Evolutionary conservation across 2,797 vertebrate species (phyloP).

Genomic region (Acanthurus leucopareius): DNA sequence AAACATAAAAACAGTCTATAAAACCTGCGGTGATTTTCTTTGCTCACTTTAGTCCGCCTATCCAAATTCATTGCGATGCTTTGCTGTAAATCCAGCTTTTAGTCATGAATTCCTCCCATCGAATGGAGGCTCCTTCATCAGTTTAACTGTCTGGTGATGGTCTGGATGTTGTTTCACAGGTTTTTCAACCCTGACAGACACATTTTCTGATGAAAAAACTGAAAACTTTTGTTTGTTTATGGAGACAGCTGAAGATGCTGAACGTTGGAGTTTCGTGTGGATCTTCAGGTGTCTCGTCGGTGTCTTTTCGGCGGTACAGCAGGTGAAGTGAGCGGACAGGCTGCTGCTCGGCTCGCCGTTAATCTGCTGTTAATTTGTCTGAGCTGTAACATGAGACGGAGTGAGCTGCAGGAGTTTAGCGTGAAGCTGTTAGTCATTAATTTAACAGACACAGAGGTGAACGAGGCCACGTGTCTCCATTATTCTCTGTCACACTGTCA

Average conservation of each 20-base stretch:
- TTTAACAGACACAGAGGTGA: conserved; percentile 75
- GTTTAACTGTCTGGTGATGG: background rate
- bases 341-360: conserved; percentile 46
- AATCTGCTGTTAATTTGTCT: conserved; percentile 71
- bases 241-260: background rate
- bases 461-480: conserved; percentile 72
- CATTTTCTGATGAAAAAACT: background rate
- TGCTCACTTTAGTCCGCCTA: too few relatives aligned
- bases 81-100: too few relatives aligned
- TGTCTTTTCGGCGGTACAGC: background rate
- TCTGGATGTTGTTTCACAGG: background rate
- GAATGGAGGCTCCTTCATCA: background rate
- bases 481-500: conserved; percentile 76
- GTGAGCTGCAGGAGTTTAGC: conserved; percentile 68
- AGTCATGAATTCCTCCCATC: too few relatives aligned
- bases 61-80: too few relatives aligned
- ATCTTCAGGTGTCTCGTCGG: too few relatives aligned
- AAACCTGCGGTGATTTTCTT: too few relatives aligned
- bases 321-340: conserved; percentile 33
- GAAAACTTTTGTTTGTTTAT: too few relatives aligned
- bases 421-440: conserved; percentile 76
- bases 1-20: too few relatives aligned
- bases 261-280: rapidly evolving
- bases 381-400: conserved; percentile 58
- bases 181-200: background rate